Evolutionary conservation across 2,797 vertebrate genomes (phyloP), one percentile per base, ranked within the genome.

Genomic region (Spinus olivaceus): DNA sequence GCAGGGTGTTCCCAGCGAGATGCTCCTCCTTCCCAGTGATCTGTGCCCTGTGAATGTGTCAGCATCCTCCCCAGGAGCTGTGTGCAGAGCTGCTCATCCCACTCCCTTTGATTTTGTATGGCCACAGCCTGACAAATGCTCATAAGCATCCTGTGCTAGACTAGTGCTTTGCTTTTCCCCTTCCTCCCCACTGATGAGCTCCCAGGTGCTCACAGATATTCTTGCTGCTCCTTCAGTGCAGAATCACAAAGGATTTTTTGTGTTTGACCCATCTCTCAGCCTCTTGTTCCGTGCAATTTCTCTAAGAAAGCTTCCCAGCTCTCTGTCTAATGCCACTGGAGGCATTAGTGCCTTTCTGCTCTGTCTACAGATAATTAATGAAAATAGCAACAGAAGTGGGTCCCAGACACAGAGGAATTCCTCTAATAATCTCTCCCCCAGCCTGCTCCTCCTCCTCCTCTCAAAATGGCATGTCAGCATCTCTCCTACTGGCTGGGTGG

Each of bases 1-100:
- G n/a, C 53, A 90, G 57, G 42, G 18, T 27, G 21, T 67, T 82
- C 46, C 67, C 57, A 57, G n/a, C 0, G 2, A 65, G 39, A 24
- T 54, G 14, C 42, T 88, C 0, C 0, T 78, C 57, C 37, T 92
- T 79, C 42, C 44, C 15, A 8, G 0, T 1, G 42, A 39, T 61
- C 41, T 74, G 47, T 82, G 72, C 61, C 57, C 46, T 69, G 22
- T 28, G 47, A 57, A 71, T 0, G 2, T 64, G 50, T 20, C 47
- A 23, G 24, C 16, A 28, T 17, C 21, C 41, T 54, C 41, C 1
- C 5, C 33, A 39, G 33, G 4, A 25, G 21, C 61, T 67, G 25
- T n/a, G 53, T 64, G 59, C 53, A 51, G 64, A 50, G 32, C 74
- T 79, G 3, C 60, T 80, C 22, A 15, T 46, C 33, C 3, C 0